A percentile compares a stretch with the other conserved stretches of the same genome.
Evolutionary conservation across 2,888 invertebrate species (phyloP).

Genomic region (Trachelus tabidus): DNA sequence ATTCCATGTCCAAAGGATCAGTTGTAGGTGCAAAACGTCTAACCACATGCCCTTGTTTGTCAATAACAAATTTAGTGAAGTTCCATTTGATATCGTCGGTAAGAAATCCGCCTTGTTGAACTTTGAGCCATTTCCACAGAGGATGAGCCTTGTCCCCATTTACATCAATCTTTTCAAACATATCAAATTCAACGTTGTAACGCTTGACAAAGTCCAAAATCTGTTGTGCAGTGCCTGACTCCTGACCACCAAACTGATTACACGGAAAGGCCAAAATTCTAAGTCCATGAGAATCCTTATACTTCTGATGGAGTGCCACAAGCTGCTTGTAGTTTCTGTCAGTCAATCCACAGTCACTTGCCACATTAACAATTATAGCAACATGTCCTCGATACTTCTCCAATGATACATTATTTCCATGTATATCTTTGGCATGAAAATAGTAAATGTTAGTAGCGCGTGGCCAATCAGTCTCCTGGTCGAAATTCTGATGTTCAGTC

Average conservation of each 20-base stretch:
- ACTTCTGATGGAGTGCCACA: slow-evolving; percentile 78
- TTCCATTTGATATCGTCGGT: slow-evolving; percentile 85
- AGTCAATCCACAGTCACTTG: slow-evolving; percentile 86
- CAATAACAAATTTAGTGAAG: slow-evolving; percentile 84
- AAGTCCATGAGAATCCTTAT: slow-evolving; percentile 74
- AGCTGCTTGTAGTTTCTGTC: slow-evolving; percentile 84
- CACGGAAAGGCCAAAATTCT: slow-evolving; percentile 77
- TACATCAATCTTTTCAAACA: slow-evolving; percentile 63
- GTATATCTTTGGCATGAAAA: slow-evolving; percentile 84
- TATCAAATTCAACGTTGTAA: slow-evolving; percentile 59
- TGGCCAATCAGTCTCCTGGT: slow-evolving; percentile 69
- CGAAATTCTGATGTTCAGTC: slow-evolving; percentile 25
- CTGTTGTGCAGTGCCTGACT: slow-evolving; percentile 59
- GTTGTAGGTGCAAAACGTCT: slow-evolving; percentile 72
- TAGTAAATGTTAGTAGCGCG: slow-evolving; percentile 80
- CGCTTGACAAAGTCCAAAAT: slow-evolving; percentile 57
- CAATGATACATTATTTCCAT: slow-evolving; percentile 82
- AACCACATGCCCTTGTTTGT: slow-evolving; percentile 76
- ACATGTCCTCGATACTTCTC: slow-evolving; percentile 84
- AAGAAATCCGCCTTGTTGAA: slow-evolving; percentile 67
- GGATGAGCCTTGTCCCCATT: slow-evolving; percentile 66
- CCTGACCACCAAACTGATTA: slow-evolving; percentile 72
- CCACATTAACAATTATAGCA: slow-evolving; percentile 87
- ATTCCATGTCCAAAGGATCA: slow-evolving; percentile 67
- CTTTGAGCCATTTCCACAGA: slow-evolving; percentile 64